phyloP scores from a whole-genome alignment of 2,113 vertebrate species.

The Eubucco bourcierii region DNA sequence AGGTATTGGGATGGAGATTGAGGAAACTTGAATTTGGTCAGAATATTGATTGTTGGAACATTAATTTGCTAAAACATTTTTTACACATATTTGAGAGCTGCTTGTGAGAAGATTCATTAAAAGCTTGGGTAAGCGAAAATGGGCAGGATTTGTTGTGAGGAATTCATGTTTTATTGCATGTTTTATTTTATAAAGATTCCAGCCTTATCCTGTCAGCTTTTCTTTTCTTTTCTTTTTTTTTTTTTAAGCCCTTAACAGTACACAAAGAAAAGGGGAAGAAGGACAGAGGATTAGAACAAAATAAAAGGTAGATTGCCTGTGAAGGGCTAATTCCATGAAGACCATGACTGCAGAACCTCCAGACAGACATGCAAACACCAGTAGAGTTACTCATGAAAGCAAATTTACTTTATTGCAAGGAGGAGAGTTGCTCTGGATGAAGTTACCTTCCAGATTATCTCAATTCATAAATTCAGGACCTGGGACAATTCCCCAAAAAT shows the following conservation, averaged over 20 bases:
- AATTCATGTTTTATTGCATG: not conserved
- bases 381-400: not conserved
- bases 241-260: too few species aligned
- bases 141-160: not conserved
- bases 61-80: not conserved
- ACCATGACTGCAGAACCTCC: not conserved
- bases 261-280: not conserved
- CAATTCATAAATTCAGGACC: conserved; percentile 60
- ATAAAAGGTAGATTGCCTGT: not conserved
- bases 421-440: not conserved
- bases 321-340: not conserved
- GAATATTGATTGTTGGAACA: not conserved
- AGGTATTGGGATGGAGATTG: not conserved
- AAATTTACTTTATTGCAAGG: not conserved
- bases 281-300: not conserved
- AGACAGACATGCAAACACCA: not conserved
- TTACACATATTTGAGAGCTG: not conserved
- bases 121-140: not conserved
- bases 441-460: accelerated
- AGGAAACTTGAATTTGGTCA: not conserved
- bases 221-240: too few species aligned
- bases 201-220: not conserved
- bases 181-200: not conserved
- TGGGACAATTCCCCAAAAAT: conserved; percentile 62
- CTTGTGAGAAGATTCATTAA: not conserved